Evolutionary conservation across 2,888 invertebrate species (phyloP), one percentile per base, ranked within the genome.

Genomic region (Agrochola lychnidis): DNA sequence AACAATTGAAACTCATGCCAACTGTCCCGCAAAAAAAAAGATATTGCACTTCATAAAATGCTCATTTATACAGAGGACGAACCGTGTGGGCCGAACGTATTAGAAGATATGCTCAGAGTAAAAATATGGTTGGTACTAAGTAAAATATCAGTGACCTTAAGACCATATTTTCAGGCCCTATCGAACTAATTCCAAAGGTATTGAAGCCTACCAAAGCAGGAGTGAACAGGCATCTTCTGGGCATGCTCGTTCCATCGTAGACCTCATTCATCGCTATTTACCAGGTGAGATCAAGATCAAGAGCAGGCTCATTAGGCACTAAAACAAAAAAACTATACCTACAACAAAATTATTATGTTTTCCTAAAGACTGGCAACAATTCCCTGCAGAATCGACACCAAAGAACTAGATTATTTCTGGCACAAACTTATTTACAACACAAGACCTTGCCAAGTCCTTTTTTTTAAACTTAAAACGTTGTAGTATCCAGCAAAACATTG

Each of bases 381-480:
- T 67, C 10, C 9, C 14, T 14, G 19, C 25, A 40, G 2, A 67
- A 42, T 36, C 4, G 4, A 71, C 19, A 19, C 45, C 16, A 22
- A 59, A 22, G 57, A 72, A 74, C 25, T 64, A 61, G 1, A 2
- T 45, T 51, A 0, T 14, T 57, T 40, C 53, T 82, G 70, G 71
- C 76, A 48, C 48, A 36, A 36, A 74, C 56, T 74, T 74, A 83
- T 70, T 67, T 64, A 0, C 53, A 70, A 30, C 36, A 25, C 19
- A 61, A 53, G 64, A 36, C 45, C 53, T 62, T 72, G 85, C 82
- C 78, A 85, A 83, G 63, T 74, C n/a, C 53, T 72, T 78, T 76
- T 78, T 84, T 59, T 70, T 66, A 9, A 72, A 70, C 62, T 63
- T 56, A 64, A 70, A 68, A 53, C 51, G 14, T 36, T 36, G 36